Conservation (phyloP, 2,888 invertebrate species). For the Calameuta filiformis region DNA sequence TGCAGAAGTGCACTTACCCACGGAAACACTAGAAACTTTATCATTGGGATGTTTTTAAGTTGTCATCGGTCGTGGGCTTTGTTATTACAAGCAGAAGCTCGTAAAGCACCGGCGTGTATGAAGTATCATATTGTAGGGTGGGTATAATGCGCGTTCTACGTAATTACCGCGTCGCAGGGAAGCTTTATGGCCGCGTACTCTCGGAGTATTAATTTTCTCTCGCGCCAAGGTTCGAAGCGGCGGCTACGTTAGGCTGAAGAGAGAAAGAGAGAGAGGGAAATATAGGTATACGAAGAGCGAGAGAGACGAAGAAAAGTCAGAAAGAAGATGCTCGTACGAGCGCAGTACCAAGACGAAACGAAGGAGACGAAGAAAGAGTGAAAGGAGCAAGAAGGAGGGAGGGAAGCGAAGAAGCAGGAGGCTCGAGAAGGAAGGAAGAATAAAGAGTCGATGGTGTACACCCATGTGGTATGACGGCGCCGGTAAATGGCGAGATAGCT, state of each 20-base stretch:
- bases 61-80: slow-evolving; percentile 54
- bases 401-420: background rate
- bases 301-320: background rate
- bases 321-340: background rate
- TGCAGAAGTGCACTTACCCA: background rate
- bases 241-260: slow-evolving; percentile 11
- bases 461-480: slow-evolving; percentile 33
- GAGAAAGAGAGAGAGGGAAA: background rate
- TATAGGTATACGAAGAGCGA: background rate
- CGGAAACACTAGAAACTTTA: slow-evolving; percentile 20
- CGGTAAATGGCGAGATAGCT: slow-evolving; percentile 42
- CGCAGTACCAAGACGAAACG: background rate
- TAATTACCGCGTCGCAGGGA: slow-evolving; percentile 61
- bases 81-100: slow-evolving; percentile 56
- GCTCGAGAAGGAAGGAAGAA: slow-evolving; percentile 13
- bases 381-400: background rate
- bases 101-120: slow-evolving; percentile 45
- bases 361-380: background rate
- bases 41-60: slow-evolving; percentile 46
- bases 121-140: slow-evolving; percentile 35
- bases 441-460: slow-evolving; percentile 17
- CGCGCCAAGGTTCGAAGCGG: slow-evolving; percentile 29
- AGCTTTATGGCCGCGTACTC: slow-evolving; percentile 57
- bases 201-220: slow-evolving; percentile 61
- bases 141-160: slow-evolving; percentile 46